Conservation (phyloP, 37 sponge, comb jelly and placozoan genomes). For the Axinella damicornis region DNA sequence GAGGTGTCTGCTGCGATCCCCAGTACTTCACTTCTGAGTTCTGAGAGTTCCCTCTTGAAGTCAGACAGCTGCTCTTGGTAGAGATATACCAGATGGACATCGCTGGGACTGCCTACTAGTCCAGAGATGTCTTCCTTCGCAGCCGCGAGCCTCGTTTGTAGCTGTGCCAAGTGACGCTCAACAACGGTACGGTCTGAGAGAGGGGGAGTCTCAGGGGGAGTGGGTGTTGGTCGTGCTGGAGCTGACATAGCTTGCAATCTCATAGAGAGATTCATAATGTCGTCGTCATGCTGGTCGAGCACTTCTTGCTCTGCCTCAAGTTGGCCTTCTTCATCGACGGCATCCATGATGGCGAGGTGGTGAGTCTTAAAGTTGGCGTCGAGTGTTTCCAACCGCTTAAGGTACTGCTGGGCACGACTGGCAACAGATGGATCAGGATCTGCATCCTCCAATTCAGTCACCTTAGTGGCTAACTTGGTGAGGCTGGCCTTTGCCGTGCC, state of each 20-base stretch:
- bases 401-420: neutral
- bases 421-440: neutral
- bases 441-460: too few species aligned
- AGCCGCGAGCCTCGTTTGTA: neutral
- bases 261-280: neutral
- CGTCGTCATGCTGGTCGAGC: constrained; percentile 15
- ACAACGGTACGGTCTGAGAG: neutral
- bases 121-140: neutral
- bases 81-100: neutral
- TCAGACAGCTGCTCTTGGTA: neutral
- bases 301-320: constrained; percentile 2
- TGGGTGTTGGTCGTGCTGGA: too few species aligned
- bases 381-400: neutral
- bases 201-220: neutral
- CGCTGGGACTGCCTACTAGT: neutral
- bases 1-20: neutral
- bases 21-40: neutral
- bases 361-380: neutral
- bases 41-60: constrained; percentile 7
- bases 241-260: neutral
- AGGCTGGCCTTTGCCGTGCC: too few species aligned
- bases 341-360: constrained; percentile 2
- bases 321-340: neutral
- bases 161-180: neutral
- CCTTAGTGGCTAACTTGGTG: neutral